These are phyloP conservation scores for Geococcyx californianus DNA, from an alignment of 2,113 vertebrate genomes.

Conservation along the genomic window DNA sequence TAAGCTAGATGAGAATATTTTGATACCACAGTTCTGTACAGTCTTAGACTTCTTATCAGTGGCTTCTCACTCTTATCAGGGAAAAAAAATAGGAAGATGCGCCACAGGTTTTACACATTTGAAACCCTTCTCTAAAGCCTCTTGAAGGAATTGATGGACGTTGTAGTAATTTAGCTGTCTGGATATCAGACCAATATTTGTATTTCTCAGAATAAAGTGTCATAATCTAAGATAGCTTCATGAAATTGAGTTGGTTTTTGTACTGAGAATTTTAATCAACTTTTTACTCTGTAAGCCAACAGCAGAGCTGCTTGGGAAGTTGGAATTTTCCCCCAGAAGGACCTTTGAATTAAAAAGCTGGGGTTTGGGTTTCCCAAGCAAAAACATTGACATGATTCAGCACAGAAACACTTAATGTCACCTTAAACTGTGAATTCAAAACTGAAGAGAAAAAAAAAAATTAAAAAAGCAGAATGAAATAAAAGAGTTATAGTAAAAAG, in stretches of 20 bases:
- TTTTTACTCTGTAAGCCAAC: not conserved
- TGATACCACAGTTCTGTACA: not conserved
- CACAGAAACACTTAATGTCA: not conserved
- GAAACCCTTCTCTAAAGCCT: not conserved
- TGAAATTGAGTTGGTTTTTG: not conserved
- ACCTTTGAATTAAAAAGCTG: not conserved
- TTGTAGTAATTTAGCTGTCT: not conserved
- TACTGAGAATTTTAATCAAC: not conserved
- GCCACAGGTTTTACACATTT: not conserved
- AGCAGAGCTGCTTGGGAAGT: not conserved
- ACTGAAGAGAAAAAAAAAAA: not conserved
- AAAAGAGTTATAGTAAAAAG: not conserved
- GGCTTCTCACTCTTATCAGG: not conserved
- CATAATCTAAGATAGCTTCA: not conserved
- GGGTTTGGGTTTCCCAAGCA: not conserved
- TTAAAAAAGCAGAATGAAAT: not conserved
- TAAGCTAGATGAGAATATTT: not conserved
- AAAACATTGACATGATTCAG: not conserved
- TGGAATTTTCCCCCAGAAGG: not conserved
- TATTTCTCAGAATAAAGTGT: not conserved
- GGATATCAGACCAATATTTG: not conserved
- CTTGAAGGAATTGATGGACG: not conserved
- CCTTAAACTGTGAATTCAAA: not conserved
- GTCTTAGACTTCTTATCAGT: not conserved
- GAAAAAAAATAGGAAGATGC: not conserved